Conservation (phyloP, 1,140 invertebrate species). For the Belonocnema kinseyi region DNA sequence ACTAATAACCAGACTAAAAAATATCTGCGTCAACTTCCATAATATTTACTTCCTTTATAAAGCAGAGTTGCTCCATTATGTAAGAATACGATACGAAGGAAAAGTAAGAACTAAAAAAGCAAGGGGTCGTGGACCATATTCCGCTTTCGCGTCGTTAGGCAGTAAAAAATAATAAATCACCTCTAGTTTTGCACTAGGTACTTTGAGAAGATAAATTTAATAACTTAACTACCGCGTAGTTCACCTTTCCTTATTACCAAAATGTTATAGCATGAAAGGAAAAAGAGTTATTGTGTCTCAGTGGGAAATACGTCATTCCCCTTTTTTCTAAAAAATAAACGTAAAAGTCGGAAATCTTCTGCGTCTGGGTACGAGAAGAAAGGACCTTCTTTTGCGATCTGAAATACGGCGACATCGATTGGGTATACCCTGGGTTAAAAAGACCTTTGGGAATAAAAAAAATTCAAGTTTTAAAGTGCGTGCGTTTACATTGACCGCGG, state of each 20-base stretch:
- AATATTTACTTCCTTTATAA: background rate
- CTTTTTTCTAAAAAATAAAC: conserved; percentile 1
- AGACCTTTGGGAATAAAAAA: conserved; percentile 30
- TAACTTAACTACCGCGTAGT: conserved; percentile 65
- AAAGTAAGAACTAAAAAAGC: conserved; percentile 46
- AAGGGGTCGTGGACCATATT: conserved; percentile 60
- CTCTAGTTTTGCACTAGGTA: conserved; percentile 57
- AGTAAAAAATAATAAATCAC: conserved; percentile 73
- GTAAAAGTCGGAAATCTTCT: conserved; percentile 38
- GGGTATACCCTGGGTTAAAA: background rate
- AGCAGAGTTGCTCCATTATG: background rate
- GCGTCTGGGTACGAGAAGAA: conserved; percentile 38
- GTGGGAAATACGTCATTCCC: conserved; percentile 39
- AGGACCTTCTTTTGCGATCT: background rate
- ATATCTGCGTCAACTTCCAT: no score
- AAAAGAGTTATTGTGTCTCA: conserved; percentile 40
- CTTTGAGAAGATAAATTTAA: conserved; percentile 70
- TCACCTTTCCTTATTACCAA: conserved; percentile 47
- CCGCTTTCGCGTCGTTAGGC: conserved; percentile 70
- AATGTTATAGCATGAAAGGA: conserved; percentile 49
- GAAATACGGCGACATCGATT: conserved; percentile 47
- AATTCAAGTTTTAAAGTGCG: conserved; percentile 40
- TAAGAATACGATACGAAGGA: conserved; percentile 43
- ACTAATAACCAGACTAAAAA: no score
- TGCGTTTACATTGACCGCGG: conserved; percentile 56